Evolutionary conservation across 2,113 vertebrate genomes (phyloP).

Genomic region (Apteryx mantelli): DNA sequence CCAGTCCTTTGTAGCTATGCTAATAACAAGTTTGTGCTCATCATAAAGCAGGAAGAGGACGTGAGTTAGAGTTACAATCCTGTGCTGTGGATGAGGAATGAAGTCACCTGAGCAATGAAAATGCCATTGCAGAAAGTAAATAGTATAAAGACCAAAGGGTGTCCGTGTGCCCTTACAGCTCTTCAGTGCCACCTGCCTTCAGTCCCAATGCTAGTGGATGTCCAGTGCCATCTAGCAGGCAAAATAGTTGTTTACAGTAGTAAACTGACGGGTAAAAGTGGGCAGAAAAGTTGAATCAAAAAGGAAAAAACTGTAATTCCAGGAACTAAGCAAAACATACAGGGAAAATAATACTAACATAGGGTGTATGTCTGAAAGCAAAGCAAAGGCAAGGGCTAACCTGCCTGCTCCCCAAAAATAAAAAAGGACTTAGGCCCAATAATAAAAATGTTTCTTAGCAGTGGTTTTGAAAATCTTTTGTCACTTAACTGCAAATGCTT

Average conservation of each 20-base stretch:
- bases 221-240: conserved; percentile 74
- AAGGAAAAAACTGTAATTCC: neutral
- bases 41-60: neutral
- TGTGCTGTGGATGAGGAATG: neutral
- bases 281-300: neutral
- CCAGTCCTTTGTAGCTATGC: neutral
- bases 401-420: neutral
- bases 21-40: neutral
- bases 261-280: neutral
- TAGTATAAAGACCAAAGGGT: conserved; percentile 27
- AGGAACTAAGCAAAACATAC: neutral
- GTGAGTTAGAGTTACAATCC: neutral
- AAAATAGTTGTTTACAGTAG: conserved; percentile 50
- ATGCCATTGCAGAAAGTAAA: conserved; percentile 57
- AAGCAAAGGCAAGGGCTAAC: neutral
- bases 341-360: neutral
- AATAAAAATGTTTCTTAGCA: neutral
- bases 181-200: conserved; percentile 63
- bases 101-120: conserved; percentile 57
- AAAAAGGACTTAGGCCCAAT: neutral
- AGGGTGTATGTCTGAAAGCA: neutral
- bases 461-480: neutral
- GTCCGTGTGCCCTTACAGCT: conserved; percentile 34
- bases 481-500: neutral
- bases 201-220: conserved; percentile 30